These are phyloP conservation scores for Pachyuromys duprasi DNA, from an alignment of 2,797 vertebrate genomes.

Conservation along the genomic window DNA sequence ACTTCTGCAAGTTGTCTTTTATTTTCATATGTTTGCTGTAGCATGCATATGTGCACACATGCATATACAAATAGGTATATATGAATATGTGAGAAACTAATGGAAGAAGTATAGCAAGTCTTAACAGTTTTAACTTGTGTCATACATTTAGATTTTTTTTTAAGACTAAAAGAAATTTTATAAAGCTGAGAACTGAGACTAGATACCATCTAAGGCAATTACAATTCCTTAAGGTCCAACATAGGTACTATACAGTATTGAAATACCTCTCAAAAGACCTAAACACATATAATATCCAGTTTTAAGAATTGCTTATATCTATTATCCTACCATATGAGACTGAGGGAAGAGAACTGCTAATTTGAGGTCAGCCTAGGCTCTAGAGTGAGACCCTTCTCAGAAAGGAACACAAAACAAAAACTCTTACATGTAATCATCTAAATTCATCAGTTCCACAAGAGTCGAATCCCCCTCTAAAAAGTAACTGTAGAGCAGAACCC, in stretches of 20 bases:
- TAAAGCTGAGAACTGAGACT: constrained; percentile 30
- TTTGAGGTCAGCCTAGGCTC: background rate
- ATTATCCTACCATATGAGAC: background rate
- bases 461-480: background rate
- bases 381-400: background rate
- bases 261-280: background rate
- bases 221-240: constrained; percentile 9
- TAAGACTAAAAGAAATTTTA: background rate
- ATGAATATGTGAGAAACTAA: background rate
- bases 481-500: background rate
- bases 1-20: background rate
- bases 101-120: constrained; percentile 3
- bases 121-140: background rate
- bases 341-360: background rate
- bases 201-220: background rate
- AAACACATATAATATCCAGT: background rate
- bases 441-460: background rate
- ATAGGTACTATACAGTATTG: background rate
- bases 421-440: background rate
- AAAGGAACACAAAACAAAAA: background rate
- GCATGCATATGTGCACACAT: background rate
- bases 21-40: background rate
- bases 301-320: background rate
- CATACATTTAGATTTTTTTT: background rate
- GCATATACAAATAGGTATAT: background rate